Percentiles rank a stretch among this genome's conserved stretches.
These are phyloP conservation scores for Meloidogyne exigua DNA, from an alignment of 1,140 invertebrate species.

Conservation along the genomic window DNA sequence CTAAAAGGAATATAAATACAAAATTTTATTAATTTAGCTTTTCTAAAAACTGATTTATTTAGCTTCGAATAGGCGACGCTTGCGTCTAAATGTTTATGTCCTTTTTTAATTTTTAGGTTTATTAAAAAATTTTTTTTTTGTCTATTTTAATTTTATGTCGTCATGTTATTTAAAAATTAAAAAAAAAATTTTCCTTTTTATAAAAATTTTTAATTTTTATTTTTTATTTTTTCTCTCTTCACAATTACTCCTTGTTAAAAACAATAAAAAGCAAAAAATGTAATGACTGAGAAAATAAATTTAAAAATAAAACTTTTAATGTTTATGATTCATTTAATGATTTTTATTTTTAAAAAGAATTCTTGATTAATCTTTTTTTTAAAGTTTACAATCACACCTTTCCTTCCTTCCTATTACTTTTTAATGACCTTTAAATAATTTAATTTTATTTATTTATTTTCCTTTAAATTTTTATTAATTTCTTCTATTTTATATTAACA, in stretches of 20 bases:
- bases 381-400: neutral
- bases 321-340: constrained; percentile 2
- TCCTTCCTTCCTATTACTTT: neutral
- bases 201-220: too few species aligned
- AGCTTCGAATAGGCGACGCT: too few species aligned
- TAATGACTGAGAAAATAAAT: neutral
- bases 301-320: neutral
- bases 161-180: too few species aligned
- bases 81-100: too few species aligned
- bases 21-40: neutral
- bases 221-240: too few species aligned
- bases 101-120: neutral
- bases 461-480: too few species aligned
- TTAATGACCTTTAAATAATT: neutral
- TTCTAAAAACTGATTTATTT: neutral
- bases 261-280: too few species aligned
- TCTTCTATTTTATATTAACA: too few species aligned
- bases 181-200: too few species aligned
- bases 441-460: too few species aligned
- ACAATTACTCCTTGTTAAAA: too few species aligned
- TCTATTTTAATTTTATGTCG: neutral
- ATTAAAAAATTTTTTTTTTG: neutral
- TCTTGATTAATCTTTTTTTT: neutral
- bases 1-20: neutral
- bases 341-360: neutral